Percentiles rank a stretch among this genome's conserved stretches.
phyloP scores from a whole-genome alignment of 1,140 invertebrate genomes.

The Acromyrmex heyeri region DNA sequence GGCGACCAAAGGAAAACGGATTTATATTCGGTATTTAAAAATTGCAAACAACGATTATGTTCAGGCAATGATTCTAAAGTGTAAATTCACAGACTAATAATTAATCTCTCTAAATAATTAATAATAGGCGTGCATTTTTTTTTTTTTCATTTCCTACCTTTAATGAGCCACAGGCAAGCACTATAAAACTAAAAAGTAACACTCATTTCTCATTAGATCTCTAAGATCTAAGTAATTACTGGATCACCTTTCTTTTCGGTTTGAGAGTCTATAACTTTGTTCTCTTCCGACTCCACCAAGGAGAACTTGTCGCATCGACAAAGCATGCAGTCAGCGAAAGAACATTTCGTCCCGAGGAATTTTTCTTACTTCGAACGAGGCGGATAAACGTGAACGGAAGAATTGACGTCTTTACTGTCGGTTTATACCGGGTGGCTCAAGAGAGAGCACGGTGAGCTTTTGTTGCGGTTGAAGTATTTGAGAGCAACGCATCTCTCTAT shows the following conservation, averaged over 20 bases:
- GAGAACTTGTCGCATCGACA: slow-evolving; percentile 48
- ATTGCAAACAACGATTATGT: no score
- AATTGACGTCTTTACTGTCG: slow-evolving; percentile 23
- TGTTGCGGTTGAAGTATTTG: slow-evolving; percentile 76
- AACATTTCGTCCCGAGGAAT: slow-evolving; percentile 36
- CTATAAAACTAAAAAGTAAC: not conserved
- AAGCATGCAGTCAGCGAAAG: slow-evolving; percentile 1
- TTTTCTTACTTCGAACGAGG: slow-evolving; percentile 41
- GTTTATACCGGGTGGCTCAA: slow-evolving; percentile 53
- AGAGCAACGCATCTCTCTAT: slow-evolving; percentile 70
- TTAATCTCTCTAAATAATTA: not conserved
- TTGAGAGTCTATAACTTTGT: slow-evolving; percentile 7
- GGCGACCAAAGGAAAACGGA: no score
- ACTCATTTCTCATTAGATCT: slow-evolving; percentile 33
- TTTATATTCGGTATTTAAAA: no score
- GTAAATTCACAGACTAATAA: no score
- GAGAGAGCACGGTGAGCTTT: slow-evolving; percentile 66
- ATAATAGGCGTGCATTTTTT: not conserved
- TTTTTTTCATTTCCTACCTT: not conserved
- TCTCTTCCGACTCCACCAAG: not conserved
- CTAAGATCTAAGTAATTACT: slow-evolving; percentile 21
- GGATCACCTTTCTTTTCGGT: slow-evolving; percentile 7
- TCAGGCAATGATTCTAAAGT: no score
- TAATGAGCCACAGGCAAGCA: not conserved
- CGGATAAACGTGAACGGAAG: slow-evolving; percentile 15